phyloP scores from a whole-genome alignment of 2,888 invertebrate species.

The Autographa gamma region DNA sequence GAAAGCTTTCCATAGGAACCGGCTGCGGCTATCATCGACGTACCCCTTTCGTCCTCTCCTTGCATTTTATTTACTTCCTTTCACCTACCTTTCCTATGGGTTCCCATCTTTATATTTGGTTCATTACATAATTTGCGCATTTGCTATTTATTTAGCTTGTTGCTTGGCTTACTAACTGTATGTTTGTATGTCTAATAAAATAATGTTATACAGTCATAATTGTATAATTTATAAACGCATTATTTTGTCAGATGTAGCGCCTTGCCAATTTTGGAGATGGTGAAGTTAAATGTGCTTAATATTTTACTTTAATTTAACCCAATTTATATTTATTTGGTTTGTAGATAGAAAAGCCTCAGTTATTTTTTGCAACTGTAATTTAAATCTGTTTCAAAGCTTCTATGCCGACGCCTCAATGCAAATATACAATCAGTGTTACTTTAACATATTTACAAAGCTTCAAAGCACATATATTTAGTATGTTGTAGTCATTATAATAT shows the following conservation, averaged over 20 bases:
- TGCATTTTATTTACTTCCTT: slow-evolving; percentile 72
- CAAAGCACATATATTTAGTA: slow-evolving; percentile 6
- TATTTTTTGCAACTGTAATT: slow-evolving; percentile 46
- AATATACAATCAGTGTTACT: slow-evolving; percentile 17
- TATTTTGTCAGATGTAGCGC: slow-evolving; percentile 62
- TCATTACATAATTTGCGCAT: slow-evolving; percentile 79
- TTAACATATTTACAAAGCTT: slow-evolving; percentile 20
- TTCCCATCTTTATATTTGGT: slow-evolving; percentile 79
- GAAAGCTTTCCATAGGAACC: slow-evolving; percentile 79
- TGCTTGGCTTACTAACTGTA: slow-evolving; percentile 74
- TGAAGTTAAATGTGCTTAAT: slow-evolving; percentile 54
- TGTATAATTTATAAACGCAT: slow-evolving; percentile 31
- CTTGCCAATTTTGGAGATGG: slow-evolving; percentile 56
- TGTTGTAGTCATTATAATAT: slow-evolving; percentile 13
- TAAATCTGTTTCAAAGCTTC: slow-evolving; percentile 72
- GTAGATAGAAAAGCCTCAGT: slow-evolving; percentile 58
- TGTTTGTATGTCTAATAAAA: slow-evolving; percentile 64
- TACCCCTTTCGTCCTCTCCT: slow-evolving; percentile 78
- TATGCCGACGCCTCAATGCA: slow-evolving; percentile 72
- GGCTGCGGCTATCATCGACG: slow-evolving; percentile 88
- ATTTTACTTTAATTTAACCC: slow-evolving; percentile 42
- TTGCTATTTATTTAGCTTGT: slow-evolving; percentile 64
- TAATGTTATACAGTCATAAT: slow-evolving; percentile 56
- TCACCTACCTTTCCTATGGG: slow-evolving; percentile 69
- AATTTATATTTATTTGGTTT: slow-evolving; percentile 55